Base-by-base conservation (phyloP, 2,797 vertebrate genomes). In the Melanotaenia maccullochi region DNA sequence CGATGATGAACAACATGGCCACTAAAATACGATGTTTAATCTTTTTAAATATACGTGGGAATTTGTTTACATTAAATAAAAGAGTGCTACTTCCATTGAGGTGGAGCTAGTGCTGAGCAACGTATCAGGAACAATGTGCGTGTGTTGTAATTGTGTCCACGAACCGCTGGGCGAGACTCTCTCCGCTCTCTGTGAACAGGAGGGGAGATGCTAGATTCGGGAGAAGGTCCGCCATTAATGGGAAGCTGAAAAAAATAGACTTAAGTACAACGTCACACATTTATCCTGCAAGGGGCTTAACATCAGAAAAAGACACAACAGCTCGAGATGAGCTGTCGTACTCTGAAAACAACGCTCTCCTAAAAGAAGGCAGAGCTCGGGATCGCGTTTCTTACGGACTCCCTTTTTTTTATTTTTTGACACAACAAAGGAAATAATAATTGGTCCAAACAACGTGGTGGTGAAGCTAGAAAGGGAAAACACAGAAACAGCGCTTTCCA, bases 171-270 rank as follows among this genome's bases (percentile, higher is more conserved):
- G 91, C 82, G 93, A 94, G 93, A 68, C 90, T 89, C 78, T 79
- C 80, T 63, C 78, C 42, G 60, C 60, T 63, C 38, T 65, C 68
- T 51, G 66, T 73, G 83, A 83, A 87, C 63, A 85, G 88, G 86
- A 93, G 83, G 92, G 92, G 89, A 91, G 92, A 94, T 90, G 90
- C 92, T 89, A 85, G 90, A 92, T 91, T 91, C 90, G 72, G 90
- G 87, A 95, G 92, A 94, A 91, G 89, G 90, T 92, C 94, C 95
- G 94, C 94, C 94, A 95, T 95, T 95, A 95, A 93, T 90, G 93
- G 90, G 92, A 94, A 93, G 90, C 93, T 80, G 89, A 79, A 88
- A 87, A 92, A 91, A 93, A 87, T 71, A 86, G 87, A 87, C 87
- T 87, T 87, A 65, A 42, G 76, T 85, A 83, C 90, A 87, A 82